A percentile compares a stretch with the other conserved stretches of the same genome.
Conservation (phyloP, 2,113 vertebrate species). For the Chaetura pelagica region DNA sequence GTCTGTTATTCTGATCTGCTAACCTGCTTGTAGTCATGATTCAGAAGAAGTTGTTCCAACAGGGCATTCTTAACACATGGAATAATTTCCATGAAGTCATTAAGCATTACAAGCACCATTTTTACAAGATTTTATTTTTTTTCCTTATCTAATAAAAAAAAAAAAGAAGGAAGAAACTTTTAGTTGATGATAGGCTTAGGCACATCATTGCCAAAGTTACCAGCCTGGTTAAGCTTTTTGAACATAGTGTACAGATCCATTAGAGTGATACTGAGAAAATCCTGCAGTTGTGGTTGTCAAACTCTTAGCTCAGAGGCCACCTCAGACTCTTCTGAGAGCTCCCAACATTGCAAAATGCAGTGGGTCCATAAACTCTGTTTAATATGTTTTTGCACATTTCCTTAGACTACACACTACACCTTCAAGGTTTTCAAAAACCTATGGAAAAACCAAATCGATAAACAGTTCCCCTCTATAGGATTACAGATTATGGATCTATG, state of each 20-base stretch:
- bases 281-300: background rate
- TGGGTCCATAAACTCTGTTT: background rate
- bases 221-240: background rate
- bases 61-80: background rate
- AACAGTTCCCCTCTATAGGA: background rate
- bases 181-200: background rate
- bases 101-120: background rate
- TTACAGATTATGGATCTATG: background rate
- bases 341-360: background rate
- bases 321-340: background rate
- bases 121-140: background rate
- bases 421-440: background rate
- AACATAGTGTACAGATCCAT: background rate
- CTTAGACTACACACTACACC: background rate
- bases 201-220: background rate
- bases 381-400: background rate
- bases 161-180: background rate
- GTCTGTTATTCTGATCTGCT: background rate
- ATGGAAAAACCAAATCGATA: background rate
- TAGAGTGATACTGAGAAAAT: background rate
- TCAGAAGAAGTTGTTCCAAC: background rate
- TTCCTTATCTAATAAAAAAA: background rate
- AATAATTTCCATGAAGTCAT: background rate
- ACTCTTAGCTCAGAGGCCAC: background rate
- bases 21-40: background rate